Evolutionary conservation across 2,888 invertebrate species (phyloP).

Genomic region (Incurvaria masculella): DNA sequence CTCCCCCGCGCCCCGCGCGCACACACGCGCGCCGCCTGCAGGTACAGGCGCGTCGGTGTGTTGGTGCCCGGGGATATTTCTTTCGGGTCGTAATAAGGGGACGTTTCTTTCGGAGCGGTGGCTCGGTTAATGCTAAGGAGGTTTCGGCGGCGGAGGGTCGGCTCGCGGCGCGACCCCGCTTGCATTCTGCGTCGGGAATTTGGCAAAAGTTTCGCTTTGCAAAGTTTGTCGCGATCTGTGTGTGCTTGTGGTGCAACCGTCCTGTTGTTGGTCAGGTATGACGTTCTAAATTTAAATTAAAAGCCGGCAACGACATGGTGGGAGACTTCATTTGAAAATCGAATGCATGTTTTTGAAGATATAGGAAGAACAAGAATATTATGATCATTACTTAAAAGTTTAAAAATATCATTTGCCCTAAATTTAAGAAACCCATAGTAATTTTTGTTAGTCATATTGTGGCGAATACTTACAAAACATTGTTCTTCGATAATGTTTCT

Average conservation of each 20-base stretch:
- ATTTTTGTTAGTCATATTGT: too few species aligned
- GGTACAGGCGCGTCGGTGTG: conserved; percentile 34
- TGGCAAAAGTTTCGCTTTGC: conserved; percentile 25
- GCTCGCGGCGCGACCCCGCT: conserved; percentile 40
- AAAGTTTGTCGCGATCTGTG: background rate
- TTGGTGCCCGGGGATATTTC: conserved; percentile 54
- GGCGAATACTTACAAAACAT: too few species aligned
- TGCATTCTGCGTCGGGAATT: conserved; percentile 29
- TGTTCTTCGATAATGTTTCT: too few species aligned
- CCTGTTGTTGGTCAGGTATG: background rate
- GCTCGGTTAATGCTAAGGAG: conserved; percentile 54
- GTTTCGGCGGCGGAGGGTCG: conserved; percentile 54
- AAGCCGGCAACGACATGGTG: too few species aligned
- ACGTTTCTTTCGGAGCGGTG: conserved; percentile 56
- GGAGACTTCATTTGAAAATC: background rate
- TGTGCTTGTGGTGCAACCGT: background rate
- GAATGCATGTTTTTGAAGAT: too few species aligned
- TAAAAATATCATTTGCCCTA: too few species aligned
- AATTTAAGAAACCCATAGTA: too few species aligned
- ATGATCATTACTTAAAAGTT: too few species aligned
- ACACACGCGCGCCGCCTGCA: conserved; percentile 34
- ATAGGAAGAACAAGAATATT: too few species aligned
- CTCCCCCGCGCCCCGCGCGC: conserved; percentile 26
- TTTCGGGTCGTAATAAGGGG: conserved; percentile 58
- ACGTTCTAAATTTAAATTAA: background rate